Conservation (phyloP, 2,888 invertebrate species). For the Pseudeuparius sepicola region DNA sequence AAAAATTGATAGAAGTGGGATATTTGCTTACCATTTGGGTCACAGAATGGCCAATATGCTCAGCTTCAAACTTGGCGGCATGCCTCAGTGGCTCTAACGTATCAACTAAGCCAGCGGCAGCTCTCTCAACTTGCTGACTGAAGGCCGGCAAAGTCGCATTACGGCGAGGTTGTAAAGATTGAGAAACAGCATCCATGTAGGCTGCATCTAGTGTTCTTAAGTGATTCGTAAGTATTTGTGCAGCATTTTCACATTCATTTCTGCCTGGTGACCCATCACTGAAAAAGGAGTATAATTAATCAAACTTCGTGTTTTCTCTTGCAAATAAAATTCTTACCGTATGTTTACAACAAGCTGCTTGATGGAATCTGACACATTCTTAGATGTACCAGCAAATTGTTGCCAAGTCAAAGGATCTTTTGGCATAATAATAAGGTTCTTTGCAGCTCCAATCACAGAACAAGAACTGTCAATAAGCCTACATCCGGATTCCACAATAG, state of each 20-base stretch:
- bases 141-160: slow-evolving; percentile 42
- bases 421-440: slow-evolving; percentile 78
- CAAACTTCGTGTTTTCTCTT: too few species aligned
- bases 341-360: slow-evolving; percentile 89
- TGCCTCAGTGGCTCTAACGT: slow-evolving; percentile 74
- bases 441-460: slow-evolving; percentile 84
- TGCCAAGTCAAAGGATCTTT: slow-evolving; percentile 94
- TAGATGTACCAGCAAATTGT: slow-evolving; percentile 84
- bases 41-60: slow-evolving; percentile 84
- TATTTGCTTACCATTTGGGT: slow-evolving; percentile 51
- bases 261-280: slow-evolving; percentile 95
- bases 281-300: slow-evolving; percentile 17
- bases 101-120: slow-evolving; percentile 71
- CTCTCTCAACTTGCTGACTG: slow-evolving; percentile 42
- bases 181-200: slow-evolving; percentile 68
- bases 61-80: slow-evolving; percentile 85
- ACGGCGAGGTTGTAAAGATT: slow-evolving; percentile 32
- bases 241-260: slow-evolving; percentile 78
- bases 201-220: slow-evolving; percentile 79
- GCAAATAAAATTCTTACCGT: slow-evolving; percentile 42
- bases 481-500: slow-evolving; percentile 73
- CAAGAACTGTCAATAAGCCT: slow-evolving; percentile 76
- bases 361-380: slow-evolving; percentile 92
- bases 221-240: slow-evolving; percentile 64
- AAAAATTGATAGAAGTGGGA: too few species aligned